A percentile compares a stretch with the other conserved stretches of the same genome.
Conservation (phyloP, 2,888 invertebrate species). For the Conops quadrifasciatus region DNA sequence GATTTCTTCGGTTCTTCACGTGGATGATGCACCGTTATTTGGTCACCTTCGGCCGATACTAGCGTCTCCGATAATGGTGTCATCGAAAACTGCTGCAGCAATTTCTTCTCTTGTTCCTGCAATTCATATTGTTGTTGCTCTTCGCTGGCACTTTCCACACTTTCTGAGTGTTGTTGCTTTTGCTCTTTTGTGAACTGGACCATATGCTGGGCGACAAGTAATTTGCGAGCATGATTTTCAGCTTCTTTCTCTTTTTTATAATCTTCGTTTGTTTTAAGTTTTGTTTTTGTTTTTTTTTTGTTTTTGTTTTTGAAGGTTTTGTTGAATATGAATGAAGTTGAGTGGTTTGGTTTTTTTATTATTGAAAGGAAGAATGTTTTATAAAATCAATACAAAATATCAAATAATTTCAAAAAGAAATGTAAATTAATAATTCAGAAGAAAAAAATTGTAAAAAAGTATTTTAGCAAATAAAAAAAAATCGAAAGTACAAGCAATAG, state of each 20-base stretch:
- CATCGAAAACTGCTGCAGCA: slow-evolving; percentile 58
- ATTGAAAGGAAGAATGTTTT: slow-evolving; percentile 14
- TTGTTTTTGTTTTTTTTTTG: slow-evolving; percentile 20
- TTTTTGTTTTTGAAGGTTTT: slow-evolving; percentile 14
- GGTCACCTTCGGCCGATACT: slow-evolving; percentile 63
- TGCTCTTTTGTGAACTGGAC: slow-evolving; percentile 44
- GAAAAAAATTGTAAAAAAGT: slow-evolving; percentile 11
- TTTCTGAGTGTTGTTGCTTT: slow-evolving; percentile 29
- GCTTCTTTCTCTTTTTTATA: slow-evolving; percentile 64
- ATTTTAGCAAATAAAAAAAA: slow-evolving; percentile 31
- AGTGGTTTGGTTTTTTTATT: not conserved
- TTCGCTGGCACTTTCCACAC: slow-evolving; percentile 30
- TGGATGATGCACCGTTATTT: slow-evolving; percentile 69
- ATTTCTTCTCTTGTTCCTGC: slow-evolving; percentile 59
- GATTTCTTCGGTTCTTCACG: slow-evolving; percentile 80
- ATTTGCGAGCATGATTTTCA: slow-evolving; percentile 61
- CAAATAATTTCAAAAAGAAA: not conserved
- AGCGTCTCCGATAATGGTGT: slow-evolving; percentile 60
- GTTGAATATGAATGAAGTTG: not conserved
- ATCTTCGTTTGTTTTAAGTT: slow-evolving; percentile 51
- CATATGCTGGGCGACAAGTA: slow-evolving; percentile 60
- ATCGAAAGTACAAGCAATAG: slow-evolving; percentile 3
- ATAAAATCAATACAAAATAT: slow-evolving; percentile 18
- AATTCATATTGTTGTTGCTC: slow-evolving; percentile 46
- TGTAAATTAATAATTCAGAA: too few relatives aligned